These are phyloP conservation scores for Sminthopsis crassicaudata DNA, from an alignment of 2,113 vertebrate species.

Conservation along the genomic window DNA sequence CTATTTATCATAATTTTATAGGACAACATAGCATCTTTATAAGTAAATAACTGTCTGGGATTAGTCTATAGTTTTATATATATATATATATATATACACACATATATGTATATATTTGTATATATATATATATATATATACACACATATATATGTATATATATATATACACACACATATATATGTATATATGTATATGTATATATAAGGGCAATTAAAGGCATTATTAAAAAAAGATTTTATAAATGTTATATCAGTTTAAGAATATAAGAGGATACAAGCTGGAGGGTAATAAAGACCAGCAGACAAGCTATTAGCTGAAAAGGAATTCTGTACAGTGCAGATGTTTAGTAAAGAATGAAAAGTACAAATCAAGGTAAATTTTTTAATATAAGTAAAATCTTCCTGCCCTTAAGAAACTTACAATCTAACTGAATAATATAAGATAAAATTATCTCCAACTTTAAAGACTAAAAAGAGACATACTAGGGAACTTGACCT, in stretches of 20 bases:
- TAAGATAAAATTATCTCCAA: not conserved
- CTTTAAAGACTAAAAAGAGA: not conserved
- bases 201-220: not conserved
- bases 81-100: no score
- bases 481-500: not conserved
- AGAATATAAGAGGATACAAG: not conserved
- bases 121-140: no score
- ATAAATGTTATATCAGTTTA: not conserved
- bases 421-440: not conserved
- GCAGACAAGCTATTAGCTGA: not conserved
- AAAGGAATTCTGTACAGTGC: not conserved
- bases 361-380: not conserved
- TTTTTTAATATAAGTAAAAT: not conserved
- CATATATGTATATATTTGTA: no score
- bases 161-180: no score
- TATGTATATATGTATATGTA: no score
- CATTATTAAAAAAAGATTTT: not conserved
- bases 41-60: not conserved
- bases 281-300: not conserved
- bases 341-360: not conserved
- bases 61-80: not conserved
- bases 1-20: not conserved
- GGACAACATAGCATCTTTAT: not conserved
- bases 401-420: not conserved
- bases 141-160: no score